Conservation (phyloP, 1,140 invertebrate genomes). For the Chionoecetes opilio region DNA sequence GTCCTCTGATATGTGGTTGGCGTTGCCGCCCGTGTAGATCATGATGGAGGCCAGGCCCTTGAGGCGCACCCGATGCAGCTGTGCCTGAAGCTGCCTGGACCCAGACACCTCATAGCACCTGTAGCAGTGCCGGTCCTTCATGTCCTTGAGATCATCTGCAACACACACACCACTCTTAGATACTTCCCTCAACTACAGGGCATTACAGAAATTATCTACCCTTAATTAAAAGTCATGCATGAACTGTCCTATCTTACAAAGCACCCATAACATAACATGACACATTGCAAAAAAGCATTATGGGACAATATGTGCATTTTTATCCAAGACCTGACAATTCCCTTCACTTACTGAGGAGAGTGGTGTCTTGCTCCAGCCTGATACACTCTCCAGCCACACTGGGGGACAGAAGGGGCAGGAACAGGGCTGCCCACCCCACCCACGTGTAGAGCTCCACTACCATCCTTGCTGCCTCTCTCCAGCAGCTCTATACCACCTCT, state of each 20-base stretch:
- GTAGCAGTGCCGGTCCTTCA: slow-evolving; percentile 38
- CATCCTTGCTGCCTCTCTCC: slow-evolving; percentile 45
- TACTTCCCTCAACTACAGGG: no score
- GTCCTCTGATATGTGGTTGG: slow-evolving; percentile 27
- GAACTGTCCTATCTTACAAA: no score
- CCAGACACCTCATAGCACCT: slow-evolving; percentile 55
- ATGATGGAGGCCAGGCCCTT: slow-evolving; percentile 59
- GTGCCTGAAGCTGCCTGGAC: not conserved
- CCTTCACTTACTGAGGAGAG: slow-evolving; percentile 46
- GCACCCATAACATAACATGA: no score
- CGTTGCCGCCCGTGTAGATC: slow-evolving; percentile 57
- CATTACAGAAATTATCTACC: no score
- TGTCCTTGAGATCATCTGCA: slow-evolving; percentile 61
- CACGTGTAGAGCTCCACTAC: not conserved
- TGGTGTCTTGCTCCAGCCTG: not conserved
- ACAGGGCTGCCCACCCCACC: slow-evolving; percentile 40
- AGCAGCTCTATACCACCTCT: slow-evolving; percentile 43
- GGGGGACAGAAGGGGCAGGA: not conserved
- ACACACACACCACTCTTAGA: not conserved
- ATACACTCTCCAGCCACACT: slow-evolving; percentile 9
- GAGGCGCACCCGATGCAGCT: slow-evolving; percentile 45
- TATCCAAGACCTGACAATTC: no score
- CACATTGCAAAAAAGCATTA: no score
- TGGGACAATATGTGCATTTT: no score
- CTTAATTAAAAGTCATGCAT: no score